Conservation (phyloP, 2,888 invertebrate genomes). For the Crepidodera aurea region DNA sequence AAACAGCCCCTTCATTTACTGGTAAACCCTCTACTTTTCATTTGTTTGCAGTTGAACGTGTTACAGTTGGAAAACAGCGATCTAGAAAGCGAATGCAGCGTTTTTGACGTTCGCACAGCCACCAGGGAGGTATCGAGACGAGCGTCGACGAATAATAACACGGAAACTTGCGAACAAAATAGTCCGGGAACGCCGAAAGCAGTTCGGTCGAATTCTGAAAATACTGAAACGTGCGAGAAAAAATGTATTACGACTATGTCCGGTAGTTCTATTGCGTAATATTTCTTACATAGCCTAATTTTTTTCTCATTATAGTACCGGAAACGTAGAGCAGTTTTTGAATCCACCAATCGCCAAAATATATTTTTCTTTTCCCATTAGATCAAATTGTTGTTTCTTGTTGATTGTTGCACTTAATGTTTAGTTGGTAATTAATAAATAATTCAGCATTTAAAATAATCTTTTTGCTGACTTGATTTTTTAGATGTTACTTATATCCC, state of each 20-base stretch:
- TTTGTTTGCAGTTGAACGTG: constrained; percentile 56
- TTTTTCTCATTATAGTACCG: neutral
- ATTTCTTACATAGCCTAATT: constrained; percentile 41
- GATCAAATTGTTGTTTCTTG: too few relatives aligned
- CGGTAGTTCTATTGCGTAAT: constrained; percentile 68
- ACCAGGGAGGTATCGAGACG: constrained; percentile 59
- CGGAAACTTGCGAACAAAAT: constrained; percentile 49
- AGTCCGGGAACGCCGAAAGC: constrained; percentile 59
- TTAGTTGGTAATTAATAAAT: too few relatives aligned
- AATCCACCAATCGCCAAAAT: neutral
- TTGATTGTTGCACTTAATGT: too few relatives aligned
- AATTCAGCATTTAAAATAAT: too few relatives aligned
- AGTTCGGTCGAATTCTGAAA: constrained; percentile 65
- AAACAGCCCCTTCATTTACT: too few relatives aligned
- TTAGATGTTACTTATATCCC: too few relatives aligned
- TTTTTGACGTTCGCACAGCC: constrained; percentile 68
- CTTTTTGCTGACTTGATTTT: too few relatives aligned
- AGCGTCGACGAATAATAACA: constrained; percentile 64
- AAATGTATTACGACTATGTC: constrained; percentile 68
- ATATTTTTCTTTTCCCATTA: too few relatives aligned
- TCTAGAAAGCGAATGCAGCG: constrained; percentile 69
- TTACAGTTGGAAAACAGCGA: constrained; percentile 70
- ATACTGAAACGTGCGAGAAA: constrained; percentile 65
- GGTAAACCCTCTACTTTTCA: too few relatives aligned
- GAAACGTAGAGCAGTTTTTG: constrained; percentile 9